Conservation (phyloP, 1,140 invertebrate genomes). For the Hermetia illucens region DNA sequence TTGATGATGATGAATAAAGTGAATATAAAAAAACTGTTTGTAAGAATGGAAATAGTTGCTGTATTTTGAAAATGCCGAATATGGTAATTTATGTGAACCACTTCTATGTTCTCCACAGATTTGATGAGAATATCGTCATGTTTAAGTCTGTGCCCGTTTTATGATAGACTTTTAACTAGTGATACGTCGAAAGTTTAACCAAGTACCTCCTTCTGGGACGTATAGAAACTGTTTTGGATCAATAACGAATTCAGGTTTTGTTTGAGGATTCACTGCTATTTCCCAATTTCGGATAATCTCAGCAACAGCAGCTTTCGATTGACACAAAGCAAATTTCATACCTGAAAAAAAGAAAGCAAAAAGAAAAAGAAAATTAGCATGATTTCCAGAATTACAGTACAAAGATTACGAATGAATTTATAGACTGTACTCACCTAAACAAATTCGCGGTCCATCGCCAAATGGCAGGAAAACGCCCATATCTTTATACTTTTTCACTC, state of each 20-base stretch:
- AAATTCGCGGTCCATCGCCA: conserved; percentile 43
- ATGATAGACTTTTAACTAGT: too few relatives aligned
- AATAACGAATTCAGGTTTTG: conserved; percentile 11
- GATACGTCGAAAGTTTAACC: conserved; percentile 19
- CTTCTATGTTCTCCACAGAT: too few relatives aligned
- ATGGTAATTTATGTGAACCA: too few relatives aligned
- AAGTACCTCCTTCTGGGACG: conserved; percentile 15
- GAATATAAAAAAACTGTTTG: too few relatives aligned
- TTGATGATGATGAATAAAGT: too few relatives aligned
- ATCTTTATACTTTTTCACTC: conserved; percentile 22
- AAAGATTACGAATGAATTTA: too few relatives aligned
- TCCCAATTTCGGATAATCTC: conserved; percentile 15
- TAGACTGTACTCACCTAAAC: too few relatives aligned
- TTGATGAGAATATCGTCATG: too few relatives aligned
- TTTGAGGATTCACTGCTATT: conserved; percentile 15
- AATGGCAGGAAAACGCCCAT: conserved; percentile 39
- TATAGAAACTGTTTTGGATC: conserved; percentile 17
- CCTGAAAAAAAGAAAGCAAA: conserved; percentile 4
- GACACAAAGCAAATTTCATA: conserved; percentile 16
- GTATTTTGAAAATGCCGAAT: too few relatives aligned
- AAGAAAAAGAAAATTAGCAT: not conserved
- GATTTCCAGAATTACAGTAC: too few relatives aligned
- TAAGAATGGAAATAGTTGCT: too few relatives aligned
- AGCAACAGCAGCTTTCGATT: conserved; percentile 18
- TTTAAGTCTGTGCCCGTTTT: too few relatives aligned